These are phyloP conservation scores for Tachypleus tridentatus DNA, from an alignment of 1,140 invertebrate genomes.

Conservation along the genomic window DNA sequence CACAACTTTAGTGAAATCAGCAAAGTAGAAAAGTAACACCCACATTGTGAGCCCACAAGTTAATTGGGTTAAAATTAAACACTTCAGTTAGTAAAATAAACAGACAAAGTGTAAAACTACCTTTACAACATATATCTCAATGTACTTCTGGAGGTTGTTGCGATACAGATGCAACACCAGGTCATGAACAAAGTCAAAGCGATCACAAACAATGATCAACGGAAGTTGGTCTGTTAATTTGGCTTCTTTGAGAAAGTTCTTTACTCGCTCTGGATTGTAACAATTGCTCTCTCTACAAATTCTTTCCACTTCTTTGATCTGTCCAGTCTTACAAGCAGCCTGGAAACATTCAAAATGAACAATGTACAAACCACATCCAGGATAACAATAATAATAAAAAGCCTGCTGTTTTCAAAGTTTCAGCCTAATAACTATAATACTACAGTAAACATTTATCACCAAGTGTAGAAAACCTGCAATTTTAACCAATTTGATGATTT, in stretches of 20 bases:
- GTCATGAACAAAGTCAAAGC: constrained; percentile 99
- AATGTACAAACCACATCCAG: no score
- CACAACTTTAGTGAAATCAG: no score
- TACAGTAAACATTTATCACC: no score
- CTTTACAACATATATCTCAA: constrained; percentile 99
- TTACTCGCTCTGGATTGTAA: constrained; percentile 95
- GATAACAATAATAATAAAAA: no score
- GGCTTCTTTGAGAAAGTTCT: constrained; percentile 98
- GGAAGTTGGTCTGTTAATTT: constrained; percentile 96
- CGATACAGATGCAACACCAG: constrained; percentile 94
- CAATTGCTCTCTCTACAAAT: constrained; percentile 98
- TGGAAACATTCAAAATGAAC: constrained; percentile 98
- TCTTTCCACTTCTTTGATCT: constrained; percentile 98
- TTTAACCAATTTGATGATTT: no score
- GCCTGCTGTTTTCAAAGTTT: no score
- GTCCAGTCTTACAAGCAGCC: constrained; percentile 92
- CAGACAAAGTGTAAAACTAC: constrained; percentile 34
- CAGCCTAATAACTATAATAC: no score
- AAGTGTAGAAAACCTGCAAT: no score
- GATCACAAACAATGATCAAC: constrained; percentile 97
- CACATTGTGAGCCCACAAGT: no score
- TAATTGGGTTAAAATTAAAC: no score
- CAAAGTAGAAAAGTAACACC: no score
- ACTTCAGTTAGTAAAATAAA: no score
- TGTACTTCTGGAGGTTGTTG: constrained; percentile 97